These are phyloP conservation scores for Rhegmatorhina hoffmannsi DNA, from an alignment of 2,113 vertebrate genomes.

Conservation along the genomic window DNA sequence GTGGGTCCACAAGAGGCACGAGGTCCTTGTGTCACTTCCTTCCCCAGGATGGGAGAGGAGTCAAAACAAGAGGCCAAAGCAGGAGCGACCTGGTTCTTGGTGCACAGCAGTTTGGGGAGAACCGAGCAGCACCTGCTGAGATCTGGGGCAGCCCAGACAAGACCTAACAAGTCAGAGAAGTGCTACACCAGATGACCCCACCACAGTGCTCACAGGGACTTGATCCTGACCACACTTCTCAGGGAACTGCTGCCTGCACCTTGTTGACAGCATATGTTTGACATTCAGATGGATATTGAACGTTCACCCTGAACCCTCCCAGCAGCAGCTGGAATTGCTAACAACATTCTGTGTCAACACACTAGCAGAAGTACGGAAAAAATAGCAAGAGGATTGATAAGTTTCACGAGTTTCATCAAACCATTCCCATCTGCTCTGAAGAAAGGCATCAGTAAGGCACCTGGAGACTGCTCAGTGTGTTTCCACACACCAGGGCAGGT, in stretches of 20 bases:
- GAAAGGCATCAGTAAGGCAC: background rate
- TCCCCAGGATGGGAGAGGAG: background rate
- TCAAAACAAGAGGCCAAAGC: background rate
- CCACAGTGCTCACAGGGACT: background rate
- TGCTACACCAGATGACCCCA: background rate
- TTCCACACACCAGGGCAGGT: accelerated
- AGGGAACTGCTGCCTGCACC: background rate
- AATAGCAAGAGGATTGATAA: background rate
- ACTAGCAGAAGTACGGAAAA: background rate
- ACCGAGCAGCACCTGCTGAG: background rate
- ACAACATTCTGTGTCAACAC: accelerated
- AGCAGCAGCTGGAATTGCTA: background rate
- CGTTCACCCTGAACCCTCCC: background rate
- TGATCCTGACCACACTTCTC: accelerated
- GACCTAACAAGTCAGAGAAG: background rate
- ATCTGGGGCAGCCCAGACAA: background rate
- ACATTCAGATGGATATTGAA: background rate
- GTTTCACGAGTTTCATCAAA: background rate
- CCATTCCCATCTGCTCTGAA: background rate
- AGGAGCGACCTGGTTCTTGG: too few species aligned
- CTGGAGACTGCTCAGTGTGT: background rate
- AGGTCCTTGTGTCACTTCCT: background rate
- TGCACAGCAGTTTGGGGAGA: background rate
- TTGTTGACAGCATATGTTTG: background rate
- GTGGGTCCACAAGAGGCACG: accelerated